Percentiles rank a stretch among this genome's conserved stretches.
These are phyloP conservation scores for Hyaena hyaena DNA, from an alignment of 2,113 vertebrate species.

Conservation along the genomic window DNA sequence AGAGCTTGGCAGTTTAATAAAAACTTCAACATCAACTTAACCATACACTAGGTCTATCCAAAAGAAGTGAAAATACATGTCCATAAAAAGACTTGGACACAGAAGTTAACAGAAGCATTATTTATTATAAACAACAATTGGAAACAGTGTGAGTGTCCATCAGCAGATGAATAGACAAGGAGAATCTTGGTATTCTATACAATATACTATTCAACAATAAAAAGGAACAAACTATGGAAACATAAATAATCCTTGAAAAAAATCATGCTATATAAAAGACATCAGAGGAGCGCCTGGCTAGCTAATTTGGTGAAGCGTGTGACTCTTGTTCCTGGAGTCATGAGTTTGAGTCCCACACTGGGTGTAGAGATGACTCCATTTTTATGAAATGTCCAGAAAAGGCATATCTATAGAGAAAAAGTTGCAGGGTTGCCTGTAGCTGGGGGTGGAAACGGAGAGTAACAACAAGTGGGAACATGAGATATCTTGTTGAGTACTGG, in stretches of 20 bases:
- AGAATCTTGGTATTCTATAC: background rate
- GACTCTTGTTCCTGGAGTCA: background rate
- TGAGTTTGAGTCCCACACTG: background rate
- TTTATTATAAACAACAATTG: background rate
- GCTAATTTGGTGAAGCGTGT: background rate
- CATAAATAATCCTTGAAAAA: background rate
- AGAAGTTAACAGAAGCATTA: background rate
- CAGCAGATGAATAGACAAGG: background rate
- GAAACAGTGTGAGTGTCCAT: background rate
- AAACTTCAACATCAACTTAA: background rate
- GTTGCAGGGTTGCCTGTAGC: background rate
- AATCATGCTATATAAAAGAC: background rate
- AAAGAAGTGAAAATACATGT: background rate
- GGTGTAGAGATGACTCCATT: background rate
- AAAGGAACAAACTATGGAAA: background rate
- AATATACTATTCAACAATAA: background rate
- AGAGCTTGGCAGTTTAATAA: background rate
- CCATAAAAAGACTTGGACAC: background rate
- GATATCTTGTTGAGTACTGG: background rate
- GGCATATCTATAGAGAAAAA: background rate
- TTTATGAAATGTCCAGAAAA: background rate
- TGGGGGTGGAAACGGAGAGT: background rate
- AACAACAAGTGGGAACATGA: background rate
- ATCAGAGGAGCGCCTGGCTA: background rate
- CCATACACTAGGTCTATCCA: background rate